Conservation (phyloP, 2,113 vertebrate genomes). For the Petrocephalus zakoni region DNA sequence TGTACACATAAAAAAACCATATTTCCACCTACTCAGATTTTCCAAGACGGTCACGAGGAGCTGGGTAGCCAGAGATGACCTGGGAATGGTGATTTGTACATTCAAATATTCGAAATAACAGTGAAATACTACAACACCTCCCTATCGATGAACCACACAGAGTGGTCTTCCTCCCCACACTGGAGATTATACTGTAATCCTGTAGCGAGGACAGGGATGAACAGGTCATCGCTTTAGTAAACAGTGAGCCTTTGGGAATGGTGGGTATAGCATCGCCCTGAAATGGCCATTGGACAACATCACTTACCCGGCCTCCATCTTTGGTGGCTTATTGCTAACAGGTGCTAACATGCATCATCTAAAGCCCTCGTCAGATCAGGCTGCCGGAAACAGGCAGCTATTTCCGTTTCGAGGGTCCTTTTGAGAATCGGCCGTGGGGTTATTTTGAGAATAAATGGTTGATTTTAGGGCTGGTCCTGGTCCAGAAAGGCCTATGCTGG, state of each 20-base stretch:
- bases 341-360: neutral
- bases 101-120: neutral
- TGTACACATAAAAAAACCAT: neutral
- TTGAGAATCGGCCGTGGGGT: neutral
- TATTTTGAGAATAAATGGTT: neutral
- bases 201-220: neutral
- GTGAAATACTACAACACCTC: neutral
- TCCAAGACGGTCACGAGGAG: neutral
- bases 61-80: neutral
- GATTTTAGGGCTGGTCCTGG: neutral
- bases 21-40: neutral
- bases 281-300: neutral
- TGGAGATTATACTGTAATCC: neutral
- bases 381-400: neutral
- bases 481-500: neutral
- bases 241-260: neutral
- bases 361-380: neutral
- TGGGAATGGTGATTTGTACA: too few relatives aligned
- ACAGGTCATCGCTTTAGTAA: neutral
- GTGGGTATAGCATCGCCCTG: neutral
- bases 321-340: neutral
- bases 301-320: neutral
- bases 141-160: neutral
- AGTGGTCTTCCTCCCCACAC: neutral
- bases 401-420: neutral